Conservation (phyloP, 2,113 vertebrate genomes). For the Benitochromis conjunctus region DNA sequence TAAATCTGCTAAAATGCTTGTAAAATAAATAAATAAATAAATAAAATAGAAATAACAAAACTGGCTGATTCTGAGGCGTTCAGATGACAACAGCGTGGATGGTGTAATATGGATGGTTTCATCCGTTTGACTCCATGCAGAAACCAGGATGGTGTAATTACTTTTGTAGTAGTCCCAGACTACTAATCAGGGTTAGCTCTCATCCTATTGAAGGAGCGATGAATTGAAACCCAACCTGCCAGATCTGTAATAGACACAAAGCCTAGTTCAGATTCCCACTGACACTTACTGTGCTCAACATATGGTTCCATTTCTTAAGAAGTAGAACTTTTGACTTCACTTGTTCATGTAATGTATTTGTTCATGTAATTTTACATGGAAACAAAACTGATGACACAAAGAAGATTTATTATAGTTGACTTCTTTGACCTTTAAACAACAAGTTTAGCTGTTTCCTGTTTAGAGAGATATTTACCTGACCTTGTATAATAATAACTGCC, state of each 20-base stretch:
- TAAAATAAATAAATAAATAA: background rate
- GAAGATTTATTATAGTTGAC: background rate
- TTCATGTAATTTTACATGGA: background rate
- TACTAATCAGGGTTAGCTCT: background rate
- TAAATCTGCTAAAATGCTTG: background rate
- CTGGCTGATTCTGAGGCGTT: background rate
- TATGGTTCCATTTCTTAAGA: background rate
- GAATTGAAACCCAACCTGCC: background rate
- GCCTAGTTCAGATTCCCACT: background rate
- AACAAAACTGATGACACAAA: background rate
- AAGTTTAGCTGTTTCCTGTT: background rate
- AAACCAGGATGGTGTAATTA: background rate
- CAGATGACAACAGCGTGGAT: background rate
- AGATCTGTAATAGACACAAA: fast-evolving
- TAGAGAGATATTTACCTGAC: background rate
- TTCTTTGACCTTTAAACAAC: background rate
- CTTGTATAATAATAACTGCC: background rate
- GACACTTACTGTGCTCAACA: background rate
- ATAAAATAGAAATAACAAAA: background rate
- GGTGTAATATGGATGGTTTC: background rate
- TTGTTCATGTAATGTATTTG: background rate
- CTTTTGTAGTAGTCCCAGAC: background rate
- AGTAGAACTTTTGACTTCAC: fast-evolving
- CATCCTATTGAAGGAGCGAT: background rate
- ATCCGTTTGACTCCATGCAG: fast-evolving